Percentiles rank a stretch among this genome's conserved stretches.
phyloP scores from a whole-genome alignment of 2,888 invertebrate genomes.

The Phlogophora meticulosa region DNA sequence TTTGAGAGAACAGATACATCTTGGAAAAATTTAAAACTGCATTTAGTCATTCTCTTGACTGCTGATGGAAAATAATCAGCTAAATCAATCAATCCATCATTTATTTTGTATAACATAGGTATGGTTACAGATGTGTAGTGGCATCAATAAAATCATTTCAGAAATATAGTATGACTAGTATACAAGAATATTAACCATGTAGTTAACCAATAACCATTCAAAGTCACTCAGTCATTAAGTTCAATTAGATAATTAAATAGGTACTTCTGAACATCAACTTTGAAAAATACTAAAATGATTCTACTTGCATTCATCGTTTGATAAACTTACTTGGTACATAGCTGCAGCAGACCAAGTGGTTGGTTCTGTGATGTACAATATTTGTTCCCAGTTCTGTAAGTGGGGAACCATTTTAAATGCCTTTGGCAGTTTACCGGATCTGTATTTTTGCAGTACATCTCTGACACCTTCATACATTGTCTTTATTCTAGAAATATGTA shows the following conservation, averaged over 20 bases:
- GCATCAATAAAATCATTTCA: not conserved
- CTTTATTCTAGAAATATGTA: constrained; percentile 91
- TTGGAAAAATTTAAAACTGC: not conserved
- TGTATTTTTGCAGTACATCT: constrained; percentile 96
- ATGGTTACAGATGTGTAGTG: too few relatives aligned
- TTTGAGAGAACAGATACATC: not conserved
- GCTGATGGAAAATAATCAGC: not conserved
- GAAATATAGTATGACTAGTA: not conserved
- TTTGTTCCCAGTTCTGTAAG: constrained; percentile 98
- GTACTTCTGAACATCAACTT: too few relatives aligned
- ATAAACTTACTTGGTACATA: constrained; percentile 94
- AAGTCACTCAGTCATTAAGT: too few relatives aligned
- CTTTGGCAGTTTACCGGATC: constrained; percentile 99
- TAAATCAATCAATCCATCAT: not conserved
- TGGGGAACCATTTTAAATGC: constrained; percentile 99
- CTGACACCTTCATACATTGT: constrained; percentile 97
- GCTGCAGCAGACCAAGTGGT: constrained; percentile 99
- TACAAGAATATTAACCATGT: not conserved
- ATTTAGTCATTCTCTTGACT: not conserved
- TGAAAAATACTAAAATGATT: too few relatives aligned
- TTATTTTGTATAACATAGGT: too few relatives aligned
- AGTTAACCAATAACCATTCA: not conserved
- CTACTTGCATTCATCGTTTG: too few relatives aligned
- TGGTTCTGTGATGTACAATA: constrained; percentile 96
- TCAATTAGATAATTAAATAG: too few relatives aligned